Base-by-base conservation (phyloP, 1,140 invertebrate genomes). In the Drosophila leontia region DNA sequence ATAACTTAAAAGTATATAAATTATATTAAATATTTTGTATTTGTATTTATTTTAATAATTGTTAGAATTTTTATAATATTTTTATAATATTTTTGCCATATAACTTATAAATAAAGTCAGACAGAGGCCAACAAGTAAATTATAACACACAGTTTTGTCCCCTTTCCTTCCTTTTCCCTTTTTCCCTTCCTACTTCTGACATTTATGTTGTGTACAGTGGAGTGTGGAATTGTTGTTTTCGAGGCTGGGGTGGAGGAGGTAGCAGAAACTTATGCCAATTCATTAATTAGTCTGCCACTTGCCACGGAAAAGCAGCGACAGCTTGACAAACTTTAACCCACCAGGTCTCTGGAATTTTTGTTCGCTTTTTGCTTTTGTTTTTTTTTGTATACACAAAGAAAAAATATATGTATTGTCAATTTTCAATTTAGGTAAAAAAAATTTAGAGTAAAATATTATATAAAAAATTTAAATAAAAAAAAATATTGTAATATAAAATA, bases 211-310 rank as follows among this genome's bases (percentile, higher is more conserved):
- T 68, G 70, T 59, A 56, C 59, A 35, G 32, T 37, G 47, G 34
- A 47, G 37, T 39, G 39, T 13, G 39, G n/a, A 23, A 42, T 19
- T 23, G 45, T 47, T 47, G 12, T 42, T 41, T 19, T 19, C 13
- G 35, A 17, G 34, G 41, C 5, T 3, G 15, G 15, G 15, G 15
- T 9, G n/a, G 12, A 11, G 37, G 23, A 11, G 59, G 71, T 8
- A n/a, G 7, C 55, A 60, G 81, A 90, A 88, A 88, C 81, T 88
- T 90, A 90, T 88, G 84, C 78, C 84, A 88, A 88, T 88, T 88
- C 85, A 88, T 84, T 88, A 88, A 88, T 88, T 88, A 90, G 84
- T 88, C 81, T 81, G 76, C 68, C 80, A 87, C 72, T 82, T 78
- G 79, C 56, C 80, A 79, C 71, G 75, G 59, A 47, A 74, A 67